Conservation (phyloP, 2,888 invertebrate species). For the Cosmopolites sordidus region DNA sequence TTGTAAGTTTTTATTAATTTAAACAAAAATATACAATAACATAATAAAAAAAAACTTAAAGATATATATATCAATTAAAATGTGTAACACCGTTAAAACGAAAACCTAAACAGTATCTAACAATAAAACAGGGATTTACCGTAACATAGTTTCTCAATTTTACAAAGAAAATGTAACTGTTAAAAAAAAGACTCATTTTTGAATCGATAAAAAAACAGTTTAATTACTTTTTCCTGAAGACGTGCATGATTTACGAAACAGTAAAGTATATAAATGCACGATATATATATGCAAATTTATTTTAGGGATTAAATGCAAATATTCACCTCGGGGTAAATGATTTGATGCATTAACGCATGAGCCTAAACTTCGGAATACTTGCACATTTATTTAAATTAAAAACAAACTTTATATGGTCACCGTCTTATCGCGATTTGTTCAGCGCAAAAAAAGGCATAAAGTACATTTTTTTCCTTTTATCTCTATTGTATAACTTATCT, state of each 20-base stretch:
- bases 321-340: no score
- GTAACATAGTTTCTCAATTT: not conserved
- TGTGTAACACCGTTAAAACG: constrained; percentile 12
- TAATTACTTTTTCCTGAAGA: not conserved
- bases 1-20: constrained; percentile 17
- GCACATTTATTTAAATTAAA: no score
- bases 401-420: no score
- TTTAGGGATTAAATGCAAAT: no score
- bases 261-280: not conserved
- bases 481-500: constrained; percentile 5
- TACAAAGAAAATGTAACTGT: not conserved
- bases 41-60: constrained; percentile 17
- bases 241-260: not conserved
- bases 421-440: not conserved
- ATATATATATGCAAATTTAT: not conserved
- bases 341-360: no score
- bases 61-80: constrained; percentile 2
- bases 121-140: no score
- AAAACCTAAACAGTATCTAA: constrained; percentile 10
- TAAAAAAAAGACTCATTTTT: not conserved
- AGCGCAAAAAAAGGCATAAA: not conserved
- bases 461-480: not conserved
- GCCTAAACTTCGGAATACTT: no score
- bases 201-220: not conserved
- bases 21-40: constrained; percentile 18